Evolutionary conservation across 2,888 invertebrate genomes (phyloP).

Genomic region (Mesorhabditis spiculigera): DNA sequence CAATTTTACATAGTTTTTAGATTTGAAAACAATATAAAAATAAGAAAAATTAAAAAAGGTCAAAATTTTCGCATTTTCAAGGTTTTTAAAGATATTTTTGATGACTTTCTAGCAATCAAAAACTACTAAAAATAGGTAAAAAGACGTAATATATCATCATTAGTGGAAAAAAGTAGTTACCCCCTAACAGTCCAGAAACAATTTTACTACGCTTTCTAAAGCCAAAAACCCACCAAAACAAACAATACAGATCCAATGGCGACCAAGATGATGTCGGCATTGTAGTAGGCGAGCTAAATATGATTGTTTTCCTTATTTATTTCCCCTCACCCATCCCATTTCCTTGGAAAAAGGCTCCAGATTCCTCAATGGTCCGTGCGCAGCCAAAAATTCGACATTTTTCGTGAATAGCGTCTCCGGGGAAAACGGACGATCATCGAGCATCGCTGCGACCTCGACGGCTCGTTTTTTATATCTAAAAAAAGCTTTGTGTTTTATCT

Average conservation of each 20-base stretch:
- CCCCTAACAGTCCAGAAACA: neutral
- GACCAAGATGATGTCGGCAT: neutral
- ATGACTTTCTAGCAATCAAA: too few relatives aligned
- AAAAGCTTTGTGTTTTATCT: neutral
- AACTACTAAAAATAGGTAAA: too few relatives aligned
- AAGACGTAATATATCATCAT: too few relatives aligned
- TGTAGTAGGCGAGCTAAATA: neutral
- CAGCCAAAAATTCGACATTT: slow-evolving; percentile 2
- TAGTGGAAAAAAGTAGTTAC: too few relatives aligned
- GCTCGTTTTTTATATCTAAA: slow-evolving; percentile 5
- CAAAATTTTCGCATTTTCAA: too few relatives aligned
- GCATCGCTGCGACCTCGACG: neutral
- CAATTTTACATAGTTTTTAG: too few relatives aligned
- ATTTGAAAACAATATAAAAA: too few relatives aligned
- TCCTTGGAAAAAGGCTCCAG: neutral
- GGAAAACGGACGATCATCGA: neutral
- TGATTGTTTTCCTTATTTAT: neutral
- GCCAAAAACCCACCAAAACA: neutral
- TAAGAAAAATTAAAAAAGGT: too few relatives aligned
- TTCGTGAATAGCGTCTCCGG: neutral
- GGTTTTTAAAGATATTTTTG: too few relatives aligned
- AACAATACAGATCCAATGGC: neutral
- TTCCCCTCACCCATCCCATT: slow-evolving; percentile 3
- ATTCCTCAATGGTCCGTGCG: neutral
- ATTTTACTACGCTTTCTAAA: neutral